A percentile compares a stretch with the other conserved stretches of the same genome.
Evolutionary conservation across 2,113 vertebrate species (phyloP).

Genomic region (Oceanites oceanicus): DNA sequence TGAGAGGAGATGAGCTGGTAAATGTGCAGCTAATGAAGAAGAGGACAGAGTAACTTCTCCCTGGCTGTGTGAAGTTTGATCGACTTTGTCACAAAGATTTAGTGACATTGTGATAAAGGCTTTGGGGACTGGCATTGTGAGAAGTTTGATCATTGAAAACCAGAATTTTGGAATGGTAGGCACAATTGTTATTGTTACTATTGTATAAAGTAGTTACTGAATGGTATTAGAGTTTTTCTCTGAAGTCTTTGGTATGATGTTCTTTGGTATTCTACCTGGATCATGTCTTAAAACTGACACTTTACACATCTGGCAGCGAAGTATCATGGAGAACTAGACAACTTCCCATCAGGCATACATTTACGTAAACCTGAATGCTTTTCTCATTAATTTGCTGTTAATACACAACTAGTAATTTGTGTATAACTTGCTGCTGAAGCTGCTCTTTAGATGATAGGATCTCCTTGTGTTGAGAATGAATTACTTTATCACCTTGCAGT

Average conservation of each 20-base stretch:
- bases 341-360: accelerated
- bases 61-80: not conserved
- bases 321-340: not conserved
- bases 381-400: not conserved
- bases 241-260: not conserved
- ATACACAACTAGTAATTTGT: not conserved
- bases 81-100: not conserved
- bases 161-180: not conserved
- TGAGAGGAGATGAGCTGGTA: not conserved
- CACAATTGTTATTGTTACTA: not conserved
- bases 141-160: not conserved
- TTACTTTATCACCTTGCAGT: not conserved
- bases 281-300: not conserved
- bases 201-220: not conserved
- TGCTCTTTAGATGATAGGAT: not conserved
- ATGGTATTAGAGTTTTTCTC: not conserved
- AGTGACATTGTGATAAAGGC: not conserved
- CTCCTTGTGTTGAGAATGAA: not conserved
- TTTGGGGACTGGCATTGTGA: not conserved
- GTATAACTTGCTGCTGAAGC: not conserved
- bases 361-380: not conserved
- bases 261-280: not conserved
- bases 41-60: not conserved
- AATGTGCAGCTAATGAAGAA: not conserved
- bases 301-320: not conserved